Conservation (phyloP, 2,797 vertebrate genomes). For the Sarcophilus harrisii region DNA sequence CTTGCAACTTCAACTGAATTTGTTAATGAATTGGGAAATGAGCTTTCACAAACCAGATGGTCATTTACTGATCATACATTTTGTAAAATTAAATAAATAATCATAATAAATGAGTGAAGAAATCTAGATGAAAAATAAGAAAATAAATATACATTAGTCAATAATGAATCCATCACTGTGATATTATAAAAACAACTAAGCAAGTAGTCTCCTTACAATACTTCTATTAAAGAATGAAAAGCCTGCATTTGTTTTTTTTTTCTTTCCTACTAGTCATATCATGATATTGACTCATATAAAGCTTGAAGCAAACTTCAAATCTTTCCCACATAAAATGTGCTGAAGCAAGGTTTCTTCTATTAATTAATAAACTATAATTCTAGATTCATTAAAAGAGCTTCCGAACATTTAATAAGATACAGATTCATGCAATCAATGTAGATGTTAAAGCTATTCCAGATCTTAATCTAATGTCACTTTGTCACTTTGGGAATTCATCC, state of each 20-base stretch:
- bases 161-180: neutral
- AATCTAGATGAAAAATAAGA: neutral
- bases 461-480: neutral
- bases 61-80: constrained; percentile 31
- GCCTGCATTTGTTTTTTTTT: neutral
- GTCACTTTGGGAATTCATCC: neutral
- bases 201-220: neutral
- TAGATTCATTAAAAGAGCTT: neutral
- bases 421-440: neutral
- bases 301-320: neutral
- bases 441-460: neutral
- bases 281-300: neutral
- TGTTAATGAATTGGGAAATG: constrained; percentile 54
- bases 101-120: neutral
- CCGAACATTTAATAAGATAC: neutral
- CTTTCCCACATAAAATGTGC: neutral
- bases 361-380: neutral
- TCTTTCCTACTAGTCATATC: neutral
- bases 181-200: neutral
- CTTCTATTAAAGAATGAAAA: neutral
- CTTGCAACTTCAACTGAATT: constrained; percentile 19
- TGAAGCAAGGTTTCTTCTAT: neutral
- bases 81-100: neutral
- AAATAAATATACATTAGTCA: neutral
- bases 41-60: constrained; percentile 51